These are phyloP conservation scores for Apogon hyalosoma DNA, from an alignment of 2,797 vertebrate species.

Conservation along the genomic window DNA sequence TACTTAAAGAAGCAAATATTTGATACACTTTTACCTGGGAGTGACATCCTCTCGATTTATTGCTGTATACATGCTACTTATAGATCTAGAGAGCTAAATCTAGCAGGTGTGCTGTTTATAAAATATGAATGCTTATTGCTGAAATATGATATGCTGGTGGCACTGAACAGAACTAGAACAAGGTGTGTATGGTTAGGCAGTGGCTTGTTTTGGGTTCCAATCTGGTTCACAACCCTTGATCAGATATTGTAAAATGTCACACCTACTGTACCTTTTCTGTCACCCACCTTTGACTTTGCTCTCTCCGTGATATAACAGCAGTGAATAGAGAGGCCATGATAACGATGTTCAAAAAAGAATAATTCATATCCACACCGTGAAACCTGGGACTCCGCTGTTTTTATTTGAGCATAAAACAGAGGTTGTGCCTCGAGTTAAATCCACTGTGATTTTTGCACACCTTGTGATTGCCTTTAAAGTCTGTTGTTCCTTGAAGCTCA, in stretches of 20 bases:
- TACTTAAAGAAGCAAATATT: constrained; percentile 72
- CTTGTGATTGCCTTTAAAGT: constrained; percentile 69
- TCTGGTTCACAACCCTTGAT: constrained; percentile 44
- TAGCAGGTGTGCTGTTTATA: background rate
- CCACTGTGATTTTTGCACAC: constrained; percentile 74
- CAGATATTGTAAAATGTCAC: constrained; percentile 55
- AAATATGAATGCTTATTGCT: constrained; percentile 2
- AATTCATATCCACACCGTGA: constrained; percentile 63
- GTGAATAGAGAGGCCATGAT: constrained; percentile 48
- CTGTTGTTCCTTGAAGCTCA: constrained; percentile 58
- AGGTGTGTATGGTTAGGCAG: constrained; percentile 24
- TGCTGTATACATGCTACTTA: constrained; percentile 68
- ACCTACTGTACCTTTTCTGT: constrained; percentile 32
- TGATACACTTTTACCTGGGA: constrained; percentile 68
- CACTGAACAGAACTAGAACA: constrained; percentile 3
- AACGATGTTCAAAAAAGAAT: constrained; percentile 62
- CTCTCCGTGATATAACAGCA: constrained; percentile 40
- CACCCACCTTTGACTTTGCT: constrained; percentile 37
- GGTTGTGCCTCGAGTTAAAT: constrained; percentile 76
- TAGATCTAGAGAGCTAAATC: constrained; percentile 23
- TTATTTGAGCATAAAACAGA: constrained; percentile 74
- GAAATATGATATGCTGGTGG: constrained; percentile 19
- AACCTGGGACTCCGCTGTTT: constrained; percentile 66
- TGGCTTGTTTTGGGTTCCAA: constrained; percentile 37
- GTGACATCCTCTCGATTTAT: constrained; percentile 59